Evolutionary conservation across 2,113 vertebrate species (phyloP), one percentile per base, ranked within the genome.

Genomic region (Myanophis thanlyinensis): DNA sequence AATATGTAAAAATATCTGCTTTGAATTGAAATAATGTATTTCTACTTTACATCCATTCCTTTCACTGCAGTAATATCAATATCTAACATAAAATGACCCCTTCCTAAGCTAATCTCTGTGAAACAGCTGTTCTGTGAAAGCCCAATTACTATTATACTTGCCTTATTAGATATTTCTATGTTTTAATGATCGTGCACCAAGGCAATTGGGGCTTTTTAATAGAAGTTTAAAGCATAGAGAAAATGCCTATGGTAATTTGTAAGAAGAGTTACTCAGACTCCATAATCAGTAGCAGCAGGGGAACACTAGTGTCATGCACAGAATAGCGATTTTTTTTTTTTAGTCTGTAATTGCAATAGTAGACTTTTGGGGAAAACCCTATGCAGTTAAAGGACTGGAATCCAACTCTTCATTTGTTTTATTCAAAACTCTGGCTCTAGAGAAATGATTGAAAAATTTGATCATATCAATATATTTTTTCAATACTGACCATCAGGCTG

Each of bases 61-160:
- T 87, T 94, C 91, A 95, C 54, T 93, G 27, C 89, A 93, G 35
- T 93, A 96, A 95, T 89, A 94, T 93, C 90, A 92, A 94, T 84
- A 9, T n/a, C 86, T 87, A 90, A 35, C 52, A 5, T 88, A 59
- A 95, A 94, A 73, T 6, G 92, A 15, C 27, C 35, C 53, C 92
- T 96, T 93, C 92, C 52, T 1, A 62, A 93, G 52, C 84, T 95
- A 92, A 95, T 93, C 62, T 92, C 91, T 87, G 20, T 87, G 92
- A 95, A 95, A 88, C 23, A 93, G 52, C 54, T 91, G 89, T 87
- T 95, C 67, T 89, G 20, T 56, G 67, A 87, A 95, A 95, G 92
- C 95, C 94, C 88, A 92, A 93, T 96, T 94, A 59, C 88, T 92
- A 85, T 89, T 96, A 93, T 22, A 94, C 95, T 95, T 94, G 89